Percentiles rank a stretch among this genome's conserved stretches.
Conservation (phyloP, 2,888 invertebrate genomes). For the Tetragonisca angustula region DNA sequence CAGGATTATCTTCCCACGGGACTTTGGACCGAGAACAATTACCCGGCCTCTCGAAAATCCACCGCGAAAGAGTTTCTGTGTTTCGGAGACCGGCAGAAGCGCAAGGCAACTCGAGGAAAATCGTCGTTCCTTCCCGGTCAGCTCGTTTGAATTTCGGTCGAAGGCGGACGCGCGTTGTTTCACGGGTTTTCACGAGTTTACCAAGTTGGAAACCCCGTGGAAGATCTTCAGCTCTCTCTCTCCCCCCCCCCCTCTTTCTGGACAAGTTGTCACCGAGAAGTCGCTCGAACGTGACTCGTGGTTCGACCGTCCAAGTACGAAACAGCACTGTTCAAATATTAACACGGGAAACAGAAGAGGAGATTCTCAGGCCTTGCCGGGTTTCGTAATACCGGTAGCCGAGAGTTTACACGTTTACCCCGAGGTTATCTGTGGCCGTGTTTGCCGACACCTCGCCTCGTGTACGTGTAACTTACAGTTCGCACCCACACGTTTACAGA, state of each 20-base stretch:
- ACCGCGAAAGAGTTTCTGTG: constrained; percentile 46
- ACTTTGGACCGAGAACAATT: constrained; percentile 56
- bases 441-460: constrained; percentile 68
- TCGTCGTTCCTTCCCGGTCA: not conserved
- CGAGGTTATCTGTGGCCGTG: constrained; percentile 73
- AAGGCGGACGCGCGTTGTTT: not conserved
- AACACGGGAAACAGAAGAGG: constrained; percentile 81
- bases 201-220: not conserved
- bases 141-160: not conserved
- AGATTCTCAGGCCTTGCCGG: constrained; percentile 77
- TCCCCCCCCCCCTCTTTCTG: too few species aligned
- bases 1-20: constrained; percentile 66
- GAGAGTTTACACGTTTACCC: constrained; percentile 77
- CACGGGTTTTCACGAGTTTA: not conserved
- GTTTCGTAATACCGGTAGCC: constrained; percentile 83
- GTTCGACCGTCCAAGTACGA: constrained; percentile 56
- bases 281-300: constrained; percentile 11
- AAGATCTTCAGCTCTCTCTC: not conserved
- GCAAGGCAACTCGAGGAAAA: constrained; percentile 16
- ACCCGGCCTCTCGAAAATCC: constrained; percentile 56
- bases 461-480: constrained; percentile 45
- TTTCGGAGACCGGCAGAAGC: not conserved
- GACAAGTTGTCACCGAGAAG: constrained; percentile 23
- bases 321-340: constrained; percentile 82
- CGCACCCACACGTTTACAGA: constrained; percentile 39